Percentiles rank a stretch among this genome's conserved stretches.
Conservation (phyloP, 1,140 invertebrate genomes). For the Anastatus disparis region DNA sequence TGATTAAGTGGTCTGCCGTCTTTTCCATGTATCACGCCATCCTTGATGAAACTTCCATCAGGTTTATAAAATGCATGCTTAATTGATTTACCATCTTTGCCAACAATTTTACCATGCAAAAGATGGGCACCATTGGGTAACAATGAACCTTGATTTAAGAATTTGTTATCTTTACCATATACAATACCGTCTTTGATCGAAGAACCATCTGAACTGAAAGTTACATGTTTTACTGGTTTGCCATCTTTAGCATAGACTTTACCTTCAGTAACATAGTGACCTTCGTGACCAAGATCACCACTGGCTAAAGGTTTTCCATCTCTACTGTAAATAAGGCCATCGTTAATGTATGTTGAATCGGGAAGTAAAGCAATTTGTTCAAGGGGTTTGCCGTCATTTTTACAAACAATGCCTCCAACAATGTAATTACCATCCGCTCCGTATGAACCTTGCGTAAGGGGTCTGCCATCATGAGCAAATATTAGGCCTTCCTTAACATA, state of each 20-base stretch:
- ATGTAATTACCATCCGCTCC: conserved; percentile 58
- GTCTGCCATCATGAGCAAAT: conserved; percentile 54
- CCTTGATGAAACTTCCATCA: conserved; percentile 61
- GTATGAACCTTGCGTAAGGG: conserved; percentile 58
- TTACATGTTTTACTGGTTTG: conserved; percentile 59
- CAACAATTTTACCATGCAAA: conserved; percentile 60
- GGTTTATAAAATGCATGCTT: conserved; percentile 61
- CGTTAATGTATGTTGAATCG: conserved; percentile 57
- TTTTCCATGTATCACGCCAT: conserved; percentile 56
- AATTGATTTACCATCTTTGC: conserved; percentile 59
- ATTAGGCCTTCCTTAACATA: conserved; percentile 62
- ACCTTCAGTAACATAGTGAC: conserved; percentile 55
- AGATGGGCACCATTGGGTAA: conserved; percentile 58
- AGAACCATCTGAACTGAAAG: conserved; percentile 60
- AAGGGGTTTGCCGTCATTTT: conserved; percentile 57
- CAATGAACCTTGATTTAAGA: conserved; percentile 61
- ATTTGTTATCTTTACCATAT: conserved; percentile 58
- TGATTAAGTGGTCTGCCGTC: conserved; percentile 56
- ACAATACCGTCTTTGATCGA: conserved; percentile 59
- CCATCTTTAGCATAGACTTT: conserved; percentile 61
- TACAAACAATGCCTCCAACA: conserved; percentile 58
- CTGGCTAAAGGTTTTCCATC: conserved; percentile 55
- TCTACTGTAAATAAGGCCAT: conserved; percentile 57
- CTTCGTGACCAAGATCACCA: conserved; percentile 57
- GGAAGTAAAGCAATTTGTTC: conserved; percentile 56